Base-by-base conservation (phyloP, 2,888 invertebrate genomes). In the Pelosia muscerda region DNA sequence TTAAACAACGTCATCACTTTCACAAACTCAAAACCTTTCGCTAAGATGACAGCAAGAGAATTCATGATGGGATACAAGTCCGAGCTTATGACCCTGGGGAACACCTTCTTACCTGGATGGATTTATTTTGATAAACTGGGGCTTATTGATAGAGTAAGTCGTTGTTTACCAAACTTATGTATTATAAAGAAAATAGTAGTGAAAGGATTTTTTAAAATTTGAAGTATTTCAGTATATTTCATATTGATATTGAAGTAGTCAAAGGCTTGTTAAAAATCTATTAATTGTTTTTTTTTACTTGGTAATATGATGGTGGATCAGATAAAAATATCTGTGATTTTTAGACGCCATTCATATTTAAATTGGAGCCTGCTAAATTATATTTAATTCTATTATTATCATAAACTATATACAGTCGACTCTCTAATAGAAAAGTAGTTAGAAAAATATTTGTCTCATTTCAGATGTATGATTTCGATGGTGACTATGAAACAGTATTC, bases 31-130 rank as follows among this genome's bases (percentile, higher is more conserved):
- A 92, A 96, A 77, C 97, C 98, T 0, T 92, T 98, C 25, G 96
- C 97, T 5, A 92, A 95, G 83, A 97, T 98, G 97, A 97, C 98
- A 0, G 98, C 98, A 0, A 96, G 91, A 72, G 98, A 98, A 87
- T 98, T 98, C 88, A 97, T 98, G 97, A 98, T 98, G 92, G 98
- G 98, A 0, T 98, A 97, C 91, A 93, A 97, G 77, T 97, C 97
- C n/a, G 95, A 97, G 4, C 92, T 98, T 68, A 97, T 98, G 90
- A 97, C 97, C 1, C 88, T 98, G 65, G 98, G 98, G 0, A 97
- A 98, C 88, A 97, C 96, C 23, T 96, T 98, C 79, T 91, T 98
- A 92, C 97, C 98, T 0, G 96, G 96, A 15, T 98, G 98, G 97
- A 97, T 98, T 66, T 96, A 96, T 68, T 98, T 98, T 85, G 97